Percentiles rank a stretch among this genome's conserved stretches.
Evolutionary conservation across 2,888 invertebrate genomes (phyloP).

Genomic region (Apotomis turbidana): DNA sequence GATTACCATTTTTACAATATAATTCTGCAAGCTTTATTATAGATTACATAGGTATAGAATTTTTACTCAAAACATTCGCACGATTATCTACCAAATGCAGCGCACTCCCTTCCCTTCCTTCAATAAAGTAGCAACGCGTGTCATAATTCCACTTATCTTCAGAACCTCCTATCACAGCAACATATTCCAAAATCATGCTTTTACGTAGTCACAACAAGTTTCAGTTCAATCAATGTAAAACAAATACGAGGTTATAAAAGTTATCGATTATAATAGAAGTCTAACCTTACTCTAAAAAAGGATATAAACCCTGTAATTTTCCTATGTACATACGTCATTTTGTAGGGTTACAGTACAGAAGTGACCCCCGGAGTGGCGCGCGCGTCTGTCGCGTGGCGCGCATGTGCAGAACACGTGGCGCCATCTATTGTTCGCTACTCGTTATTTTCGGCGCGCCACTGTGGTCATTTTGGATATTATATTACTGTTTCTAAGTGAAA

Average conservation of each 20-base stretch:
- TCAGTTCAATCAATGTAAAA: neutral
- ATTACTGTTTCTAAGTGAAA: neutral
- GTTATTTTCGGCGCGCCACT: conserved; percentile 56
- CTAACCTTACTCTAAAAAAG: neutral
- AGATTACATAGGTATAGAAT: neutral
- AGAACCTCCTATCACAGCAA: neutral
- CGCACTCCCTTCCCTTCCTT: conserved; percentile 19
- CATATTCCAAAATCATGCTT: neutral
- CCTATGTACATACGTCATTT: neutral
- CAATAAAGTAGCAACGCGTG: conserved; percentile 14
- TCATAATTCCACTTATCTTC: neutral
- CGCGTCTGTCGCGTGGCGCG: conserved; percentile 63
- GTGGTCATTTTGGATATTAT: conserved; percentile 31
- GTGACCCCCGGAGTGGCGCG: conserved; percentile 58
- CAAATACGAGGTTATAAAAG: neutral
- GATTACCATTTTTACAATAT: neutral
- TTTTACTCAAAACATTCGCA: conserved; percentile 33
- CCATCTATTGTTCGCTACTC: conserved; percentile 67
- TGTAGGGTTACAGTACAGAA: conserved; percentile 54
- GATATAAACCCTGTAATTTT: neutral
- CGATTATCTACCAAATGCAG: conserved; percentile 20
- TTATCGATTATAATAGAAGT: neutral
- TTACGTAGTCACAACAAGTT: neutral
- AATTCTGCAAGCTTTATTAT: neutral
- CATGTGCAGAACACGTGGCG: conserved; percentile 65